A percentile compares a stretch with the other conserved stretches of the same genome.
phyloP scores from a whole-genome alignment of 2,888 invertebrate species.

The Idaea biselata region DNA sequence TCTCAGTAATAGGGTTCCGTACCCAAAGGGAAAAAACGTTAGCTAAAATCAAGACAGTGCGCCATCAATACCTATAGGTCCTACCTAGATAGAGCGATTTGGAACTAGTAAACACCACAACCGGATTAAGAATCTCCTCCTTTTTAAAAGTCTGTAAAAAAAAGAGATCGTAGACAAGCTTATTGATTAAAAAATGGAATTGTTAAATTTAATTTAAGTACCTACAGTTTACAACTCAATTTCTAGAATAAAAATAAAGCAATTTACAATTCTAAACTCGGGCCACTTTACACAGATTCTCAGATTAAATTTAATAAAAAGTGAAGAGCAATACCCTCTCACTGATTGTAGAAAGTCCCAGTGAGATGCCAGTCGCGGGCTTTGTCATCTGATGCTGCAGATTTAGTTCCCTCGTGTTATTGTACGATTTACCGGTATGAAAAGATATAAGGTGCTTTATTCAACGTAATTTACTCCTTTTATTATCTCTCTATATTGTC shows the following conservation, averaged over 20 bases:
- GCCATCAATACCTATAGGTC: too few species aligned
- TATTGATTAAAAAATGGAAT: too few species aligned
- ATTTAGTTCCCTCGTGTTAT: slow-evolving; percentile 42
- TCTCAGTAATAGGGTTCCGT: too few species aligned
- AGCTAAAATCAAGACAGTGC: too few species aligned
- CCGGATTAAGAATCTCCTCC: too few species aligned
- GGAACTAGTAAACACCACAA: too few species aligned
- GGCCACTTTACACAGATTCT: not conserved
- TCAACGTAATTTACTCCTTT: too few species aligned
- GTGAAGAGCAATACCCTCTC: slow-evolving; percentile 21
- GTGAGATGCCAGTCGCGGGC: slow-evolving; percentile 43
- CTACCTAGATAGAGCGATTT: too few species aligned
- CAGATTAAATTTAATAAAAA: not conserved
- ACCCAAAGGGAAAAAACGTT: too few species aligned
- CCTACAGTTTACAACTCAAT: not conserved
- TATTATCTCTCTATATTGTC: too few species aligned
- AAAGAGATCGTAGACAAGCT: too few species aligned
- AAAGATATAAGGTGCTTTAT: not conserved
- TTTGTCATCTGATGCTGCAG: slow-evolving; percentile 61
- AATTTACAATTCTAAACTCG: not conserved
- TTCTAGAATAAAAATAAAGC: not conserved
- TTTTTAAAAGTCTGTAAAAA: too few species aligned
- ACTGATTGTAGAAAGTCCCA: slow-evolving; percentile 23
- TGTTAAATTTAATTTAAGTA: not conserved
- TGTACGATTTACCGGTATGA: slow-evolving; percentile 7